These are phyloP conservation scores for Myiopsitta monachus DNA, from an alignment of 2,113 vertebrate genomes.

Conservation along the genomic window DNA sequence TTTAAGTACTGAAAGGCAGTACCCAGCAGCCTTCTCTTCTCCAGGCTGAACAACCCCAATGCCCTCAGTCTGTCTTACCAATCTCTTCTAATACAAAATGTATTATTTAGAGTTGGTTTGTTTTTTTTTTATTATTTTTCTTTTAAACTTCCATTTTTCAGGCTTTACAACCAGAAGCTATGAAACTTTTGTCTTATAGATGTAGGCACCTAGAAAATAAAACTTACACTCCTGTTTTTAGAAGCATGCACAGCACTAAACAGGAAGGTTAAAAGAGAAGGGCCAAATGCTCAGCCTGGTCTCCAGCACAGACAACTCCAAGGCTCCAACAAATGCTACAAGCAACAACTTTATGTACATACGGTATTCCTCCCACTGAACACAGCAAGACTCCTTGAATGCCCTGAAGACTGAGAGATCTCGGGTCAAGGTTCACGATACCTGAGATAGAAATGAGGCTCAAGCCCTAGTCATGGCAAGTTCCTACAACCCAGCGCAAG, in stretches of 20 bases:
- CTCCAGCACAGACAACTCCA: too few species aligned
- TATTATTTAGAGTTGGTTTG: rapidly evolving
- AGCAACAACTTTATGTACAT: not conserved
- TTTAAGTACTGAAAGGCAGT: not conserved
- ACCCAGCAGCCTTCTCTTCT: not conserved
- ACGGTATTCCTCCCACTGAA: not conserved
- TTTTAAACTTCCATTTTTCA: not conserved
- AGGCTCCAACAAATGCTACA: rapidly evolving
- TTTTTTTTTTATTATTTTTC: not conserved
- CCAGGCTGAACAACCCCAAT: not conserved
- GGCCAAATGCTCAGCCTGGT: rapidly evolving
- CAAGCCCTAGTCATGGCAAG: not conserved
- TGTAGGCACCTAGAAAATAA: not conserved
- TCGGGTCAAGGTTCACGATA: not conserved
- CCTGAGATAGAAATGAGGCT: not conserved
- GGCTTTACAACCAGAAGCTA: not conserved
- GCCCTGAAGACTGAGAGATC: not conserved
- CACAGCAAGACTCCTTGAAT: rapidly evolving
- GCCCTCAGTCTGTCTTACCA: not conserved
- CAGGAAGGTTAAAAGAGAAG: not conserved
- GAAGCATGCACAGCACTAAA: rapidly evolving
- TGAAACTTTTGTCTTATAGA: not conserved
- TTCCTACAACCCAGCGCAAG: not conserved
- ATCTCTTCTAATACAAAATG: not conserved
- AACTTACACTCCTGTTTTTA: not conserved